These are phyloP conservation scores for Podarcis muralis DNA, from an alignment of 2,113 vertebrate species.

Conservation along the genomic window DNA sequence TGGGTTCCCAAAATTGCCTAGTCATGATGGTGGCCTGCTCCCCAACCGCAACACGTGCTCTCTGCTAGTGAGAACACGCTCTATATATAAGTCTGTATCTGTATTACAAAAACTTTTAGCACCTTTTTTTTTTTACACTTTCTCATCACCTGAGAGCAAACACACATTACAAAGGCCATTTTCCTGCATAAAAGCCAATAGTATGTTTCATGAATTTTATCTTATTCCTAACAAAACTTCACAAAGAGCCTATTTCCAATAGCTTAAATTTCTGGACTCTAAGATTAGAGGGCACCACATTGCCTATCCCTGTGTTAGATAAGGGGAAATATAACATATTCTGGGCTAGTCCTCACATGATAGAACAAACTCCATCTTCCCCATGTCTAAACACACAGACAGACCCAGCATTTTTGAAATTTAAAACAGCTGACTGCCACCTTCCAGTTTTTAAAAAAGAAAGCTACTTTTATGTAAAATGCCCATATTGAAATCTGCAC, in stretches of 20 bases:
- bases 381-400: neutral
- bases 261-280: neutral
- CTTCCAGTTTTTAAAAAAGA: neutral
- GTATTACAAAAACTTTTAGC: neutral
- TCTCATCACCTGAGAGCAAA: neutral
- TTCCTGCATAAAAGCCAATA: neutral
- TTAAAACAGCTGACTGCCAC: neutral
- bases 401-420: neutral
- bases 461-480: neutral
- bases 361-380: neutral
- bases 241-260: constrained; percentile 1
- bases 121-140: neutral
- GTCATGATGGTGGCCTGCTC: too few relatives aligned
- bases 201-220: neutral
- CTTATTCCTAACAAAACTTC: neutral
- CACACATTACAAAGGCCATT: neutral
- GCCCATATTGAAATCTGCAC: neutral
- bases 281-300: neutral
- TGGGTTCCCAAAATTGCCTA: too few relatives aligned
- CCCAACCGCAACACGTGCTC: too few relatives aligned
- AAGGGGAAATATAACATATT: neutral
- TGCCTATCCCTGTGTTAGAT: neutral
- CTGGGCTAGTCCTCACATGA: neutral
- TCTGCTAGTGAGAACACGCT: too few relatives aligned
- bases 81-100: neutral